Conservation (phyloP, 92 coral and sea anemone species). For the Anthopleura xanthogrammica region DNA sequence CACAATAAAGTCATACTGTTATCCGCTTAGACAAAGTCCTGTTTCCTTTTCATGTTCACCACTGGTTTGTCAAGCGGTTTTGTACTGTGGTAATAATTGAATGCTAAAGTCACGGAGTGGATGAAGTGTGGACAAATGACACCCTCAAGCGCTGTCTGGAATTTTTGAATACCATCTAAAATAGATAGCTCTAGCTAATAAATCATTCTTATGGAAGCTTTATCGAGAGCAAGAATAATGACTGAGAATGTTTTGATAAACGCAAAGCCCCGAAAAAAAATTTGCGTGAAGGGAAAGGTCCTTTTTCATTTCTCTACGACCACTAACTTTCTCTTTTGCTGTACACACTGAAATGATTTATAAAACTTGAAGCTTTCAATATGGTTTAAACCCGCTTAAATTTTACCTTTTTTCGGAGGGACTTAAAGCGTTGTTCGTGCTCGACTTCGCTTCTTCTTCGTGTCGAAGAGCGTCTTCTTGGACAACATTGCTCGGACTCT, state of each 20-base stretch:
- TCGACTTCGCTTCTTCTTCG: background rate
- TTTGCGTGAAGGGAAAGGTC: no score
- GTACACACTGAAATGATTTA: no score
- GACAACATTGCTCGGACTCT: conserved; percentile 7
- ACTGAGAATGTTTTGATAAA: background rate
- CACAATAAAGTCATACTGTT: conserved; percentile 14
- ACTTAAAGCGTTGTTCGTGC: background rate
- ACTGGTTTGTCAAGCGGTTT: conserved; percentile 38
- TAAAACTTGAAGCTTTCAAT: background rate
- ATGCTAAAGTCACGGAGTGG: background rate
- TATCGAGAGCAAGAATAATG: background rate
- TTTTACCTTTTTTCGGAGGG: conserved; percentile 44
- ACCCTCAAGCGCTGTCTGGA: conserved; percentile 6
- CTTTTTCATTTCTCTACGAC: no score
- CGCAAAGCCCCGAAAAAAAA: no score
- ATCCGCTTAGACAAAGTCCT: background rate
- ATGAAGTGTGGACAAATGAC: background rate
- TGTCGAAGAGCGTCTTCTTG: background rate
- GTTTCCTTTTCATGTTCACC: conserved; percentile 5
- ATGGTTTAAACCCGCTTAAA: background rate
- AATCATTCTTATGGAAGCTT: background rate
- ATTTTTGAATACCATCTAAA: background rate
- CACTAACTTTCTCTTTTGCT: no score
- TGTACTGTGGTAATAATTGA: conserved; percentile 33
- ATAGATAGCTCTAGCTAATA: background rate